Base-by-base conservation (phyloP, 1,140 invertebrate species). In the Ostrea edulis region DNA sequence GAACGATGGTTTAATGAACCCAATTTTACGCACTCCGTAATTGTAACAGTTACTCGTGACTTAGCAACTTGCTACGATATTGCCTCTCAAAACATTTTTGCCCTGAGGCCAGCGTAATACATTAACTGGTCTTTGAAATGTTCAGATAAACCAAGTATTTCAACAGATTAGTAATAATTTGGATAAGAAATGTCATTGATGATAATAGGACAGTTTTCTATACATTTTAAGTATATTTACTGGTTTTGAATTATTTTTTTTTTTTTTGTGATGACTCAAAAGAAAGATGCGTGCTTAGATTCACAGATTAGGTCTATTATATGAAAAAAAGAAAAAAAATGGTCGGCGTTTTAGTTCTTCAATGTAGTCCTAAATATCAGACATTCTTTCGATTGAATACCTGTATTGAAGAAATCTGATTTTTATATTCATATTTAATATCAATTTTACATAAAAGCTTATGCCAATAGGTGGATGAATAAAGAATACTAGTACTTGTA, bases 121-220 rank as follows among this genome's bases (percentile, higher is more conserved):
- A 35, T 77, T 77, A 29, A 77, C 68, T 25, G 68, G 9, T 77
- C 55, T 77, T 77, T 77, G 14, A 77, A 77, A 77, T 29, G 12
- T 35, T 25, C 22, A 77, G 68, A 77, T 77, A 77, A 77, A 22
- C 68, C 29, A 77, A 25, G 29, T 77, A 35, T 77, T 77, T 77
- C 29, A 77, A 77, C 68, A 77, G 68, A 77, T 77, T 77, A 77
- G 25, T 77, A 12, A 77, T 77, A 77, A 77, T 77, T 77, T 77
- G 68, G 68, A 77, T 77, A 77, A 77, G 29, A 77, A 77, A 29
- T 77, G 68, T 77, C 68, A 77, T 35, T 77, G 68, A 77, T 77
- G 68, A 77, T 77, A 77, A 77, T 29, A 77, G 29, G 22, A 35
- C 11, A 14, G 68, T 29, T 14, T 29, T 77, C 25, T 62, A 20